Conservation (phyloP, 2,888 invertebrate genomes). For the Sussaba pulchella region DNA sequence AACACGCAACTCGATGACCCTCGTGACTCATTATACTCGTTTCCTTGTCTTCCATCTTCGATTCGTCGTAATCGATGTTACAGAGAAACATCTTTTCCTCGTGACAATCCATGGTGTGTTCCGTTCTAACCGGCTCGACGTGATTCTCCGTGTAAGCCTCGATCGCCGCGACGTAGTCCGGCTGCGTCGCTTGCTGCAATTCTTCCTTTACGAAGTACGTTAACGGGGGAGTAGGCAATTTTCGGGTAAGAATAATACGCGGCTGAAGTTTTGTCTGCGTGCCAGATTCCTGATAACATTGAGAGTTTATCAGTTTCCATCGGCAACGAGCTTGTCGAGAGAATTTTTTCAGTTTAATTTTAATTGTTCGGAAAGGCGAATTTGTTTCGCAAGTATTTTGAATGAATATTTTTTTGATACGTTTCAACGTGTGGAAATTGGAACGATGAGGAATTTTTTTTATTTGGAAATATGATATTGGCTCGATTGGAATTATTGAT, state of each 20-base stretch:
- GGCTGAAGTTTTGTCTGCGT: conserved; percentile 80
- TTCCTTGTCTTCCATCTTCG: conserved; percentile 62
- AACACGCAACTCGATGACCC: conserved; percentile 47
- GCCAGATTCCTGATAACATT: conserved; percentile 77
- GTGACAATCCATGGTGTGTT: conserved; percentile 65
- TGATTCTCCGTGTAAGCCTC: conserved; percentile 73
- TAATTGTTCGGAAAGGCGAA: too few species aligned
- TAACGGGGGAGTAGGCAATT: conserved; percentile 68
- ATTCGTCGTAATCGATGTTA: conserved; percentile 69
- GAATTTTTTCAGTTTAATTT: conserved; percentile 10
- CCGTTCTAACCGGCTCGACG: conserved; percentile 22
- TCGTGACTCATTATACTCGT: conserved; percentile 49
- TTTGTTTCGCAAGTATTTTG: too few species aligned
- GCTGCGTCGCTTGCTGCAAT: conserved; percentile 72
- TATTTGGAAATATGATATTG: too few species aligned
- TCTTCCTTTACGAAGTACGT: conserved; percentile 81
- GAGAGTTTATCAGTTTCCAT: too few species aligned
- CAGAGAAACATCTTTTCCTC: conserved; percentile 75
- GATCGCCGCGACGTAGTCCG: conserved; percentile 68
- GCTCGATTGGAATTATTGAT: too few species aligned
- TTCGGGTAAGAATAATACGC: conserved; percentile 75
- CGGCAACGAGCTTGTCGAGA: background rate
- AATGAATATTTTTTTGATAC: too few species aligned
- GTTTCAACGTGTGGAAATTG: too few species aligned
- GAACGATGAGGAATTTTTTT: too few species aligned